Evolutionary conservation across 2,888 invertebrate species (phyloP).

Genomic region (Eledona agricola): DNA sequence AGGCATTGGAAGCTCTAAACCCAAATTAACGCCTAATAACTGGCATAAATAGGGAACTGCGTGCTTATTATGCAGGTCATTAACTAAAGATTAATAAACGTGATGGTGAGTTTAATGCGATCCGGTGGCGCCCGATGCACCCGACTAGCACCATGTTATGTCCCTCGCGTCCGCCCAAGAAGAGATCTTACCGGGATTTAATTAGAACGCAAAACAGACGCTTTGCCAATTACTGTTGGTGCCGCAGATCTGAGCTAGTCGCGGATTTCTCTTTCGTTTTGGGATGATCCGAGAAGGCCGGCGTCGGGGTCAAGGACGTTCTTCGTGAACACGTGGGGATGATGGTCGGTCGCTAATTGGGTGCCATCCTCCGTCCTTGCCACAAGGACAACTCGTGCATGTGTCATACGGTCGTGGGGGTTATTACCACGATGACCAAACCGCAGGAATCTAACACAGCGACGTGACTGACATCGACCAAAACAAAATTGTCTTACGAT

Average conservation of each 20-base stretch:
- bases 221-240: slow-evolving; percentile 49
- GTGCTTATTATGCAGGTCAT: slow-evolving; percentile 37
- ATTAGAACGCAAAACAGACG: slow-evolving; percentile 44
- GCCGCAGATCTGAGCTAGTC: slow-evolving; percentile 42
- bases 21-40: slow-evolving; percentile 17
- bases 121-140: slow-evolving; percentile 39
- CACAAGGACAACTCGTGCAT: slow-evolving; percentile 32
- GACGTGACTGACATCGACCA: slow-evolving; percentile 24
- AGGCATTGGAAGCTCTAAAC: not conserved
- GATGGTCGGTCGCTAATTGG: slow-evolving; percentile 34
- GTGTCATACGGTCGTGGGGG: slow-evolving; percentile 29
- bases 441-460: slow-evolving; percentile 28
- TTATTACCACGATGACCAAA: slow-evolving; percentile 23
- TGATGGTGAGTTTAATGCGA: slow-evolving; percentile 40
- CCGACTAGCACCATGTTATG: slow-evolving; percentile 11
- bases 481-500: slow-evolving; percentile 12
- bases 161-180: slow-evolving; percentile 12
- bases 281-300: slow-evolving; percentile 48
- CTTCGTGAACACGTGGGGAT: slow-evolving; percentile 24
- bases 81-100: slow-evolving; percentile 39
- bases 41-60: slow-evolving; percentile 18
- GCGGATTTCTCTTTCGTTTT: slow-evolving; percentile 35
- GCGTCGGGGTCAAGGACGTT: slow-evolving; percentile 47
- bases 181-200: slow-evolving; percentile 39
- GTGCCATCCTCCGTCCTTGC: slow-evolving; percentile 37